phyloP scores from a whole-genome alignment of 2,888 invertebrate genomes.

The Sialis lutaria region DNA sequence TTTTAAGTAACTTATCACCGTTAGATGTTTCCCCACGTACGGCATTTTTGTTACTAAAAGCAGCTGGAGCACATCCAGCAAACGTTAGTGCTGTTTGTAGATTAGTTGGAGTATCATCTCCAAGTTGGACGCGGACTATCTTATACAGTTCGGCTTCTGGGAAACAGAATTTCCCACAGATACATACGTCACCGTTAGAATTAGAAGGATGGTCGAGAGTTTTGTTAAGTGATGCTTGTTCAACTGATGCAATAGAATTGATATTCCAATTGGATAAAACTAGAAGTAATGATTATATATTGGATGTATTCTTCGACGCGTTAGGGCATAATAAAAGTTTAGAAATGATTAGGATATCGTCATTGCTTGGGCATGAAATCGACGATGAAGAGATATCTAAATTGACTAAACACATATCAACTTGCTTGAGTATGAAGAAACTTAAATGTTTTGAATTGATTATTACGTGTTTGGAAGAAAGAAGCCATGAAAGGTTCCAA shows the following conservation, averaged over 20 bases:
- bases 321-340: constrained; percentile 32
- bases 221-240: constrained; percentile 26
- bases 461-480: constrained; percentile 32
- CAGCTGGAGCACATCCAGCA: constrained; percentile 32
- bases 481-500: constrained; percentile 28
- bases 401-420: constrained; percentile 27
- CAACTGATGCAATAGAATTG: constrained; percentile 29
- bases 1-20: constrained; percentile 29
- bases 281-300: constrained; percentile 20
- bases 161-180: constrained; percentile 17
- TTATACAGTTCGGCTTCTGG: constrained; percentile 8
- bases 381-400: constrained; percentile 29
- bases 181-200: constrained; percentile 28
- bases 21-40: constrained; percentile 32
- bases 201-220: constrained; percentile 33
- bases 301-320: constrained; percentile 30
- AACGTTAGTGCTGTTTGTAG: constrained; percentile 33
- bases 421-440: constrained; percentile 27
- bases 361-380: constrained; percentile 32
- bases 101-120: constrained; percentile 27
- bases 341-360: constrained; percentile 29
- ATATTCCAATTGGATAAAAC: constrained; percentile 29
- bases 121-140: constrained; percentile 15
- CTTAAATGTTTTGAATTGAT: constrained; percentile 32
- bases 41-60: constrained; percentile 30